A percentile compares a stretch with the other conserved stretches of the same genome.
phyloP scores from a whole-genome alignment of 64 coral and sea anemone genomes.

The Dendrophyllia cribrosa region DNA sequence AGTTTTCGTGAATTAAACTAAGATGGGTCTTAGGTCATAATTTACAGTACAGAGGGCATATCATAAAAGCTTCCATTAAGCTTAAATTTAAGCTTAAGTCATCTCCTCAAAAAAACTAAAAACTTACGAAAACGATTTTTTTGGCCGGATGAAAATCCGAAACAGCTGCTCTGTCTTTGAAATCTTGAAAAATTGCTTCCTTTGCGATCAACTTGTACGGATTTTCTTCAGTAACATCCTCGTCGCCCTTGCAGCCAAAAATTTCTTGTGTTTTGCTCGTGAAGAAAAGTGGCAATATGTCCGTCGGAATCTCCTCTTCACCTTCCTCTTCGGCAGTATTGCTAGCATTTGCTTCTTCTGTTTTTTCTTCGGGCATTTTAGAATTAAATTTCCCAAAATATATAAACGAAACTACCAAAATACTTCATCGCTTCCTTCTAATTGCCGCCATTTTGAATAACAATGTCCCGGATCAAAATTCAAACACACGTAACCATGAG shows the following conservation, averaged over 20 bases:
- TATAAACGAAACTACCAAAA: neutral
- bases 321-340: constrained; percentile 72
- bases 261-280: constrained; percentile 99
- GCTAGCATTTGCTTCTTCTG: constrained; percentile 53
- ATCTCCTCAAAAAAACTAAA: neutral
- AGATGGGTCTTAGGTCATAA: too few relatives aligned
- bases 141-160: constrained; percentile 99
- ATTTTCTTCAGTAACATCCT: constrained; percentile 97
- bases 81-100: too few relatives aligned
- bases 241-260: constrained; percentile 95
- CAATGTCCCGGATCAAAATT: constrained; percentile 61
- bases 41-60: too few relatives aligned
- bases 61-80: too few relatives aligned
- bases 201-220: constrained; percentile 89
- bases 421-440: neutral
- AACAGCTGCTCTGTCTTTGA: constrained; percentile 95
- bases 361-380: constrained; percentile 91
- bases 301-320: constrained; percentile 71
- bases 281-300: constrained; percentile 98
- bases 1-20: too few relatives aligned
- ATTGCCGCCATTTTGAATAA: constrained; percentile 91
- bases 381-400: neutral
- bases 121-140: constrained; percentile 89
- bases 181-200: constrained; percentile 90
- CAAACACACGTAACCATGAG: constrained; percentile 45